Conservation (phyloP, 53 echinoderm and acorn worm genomes). For the Apostichopus leukothele region DNA sequence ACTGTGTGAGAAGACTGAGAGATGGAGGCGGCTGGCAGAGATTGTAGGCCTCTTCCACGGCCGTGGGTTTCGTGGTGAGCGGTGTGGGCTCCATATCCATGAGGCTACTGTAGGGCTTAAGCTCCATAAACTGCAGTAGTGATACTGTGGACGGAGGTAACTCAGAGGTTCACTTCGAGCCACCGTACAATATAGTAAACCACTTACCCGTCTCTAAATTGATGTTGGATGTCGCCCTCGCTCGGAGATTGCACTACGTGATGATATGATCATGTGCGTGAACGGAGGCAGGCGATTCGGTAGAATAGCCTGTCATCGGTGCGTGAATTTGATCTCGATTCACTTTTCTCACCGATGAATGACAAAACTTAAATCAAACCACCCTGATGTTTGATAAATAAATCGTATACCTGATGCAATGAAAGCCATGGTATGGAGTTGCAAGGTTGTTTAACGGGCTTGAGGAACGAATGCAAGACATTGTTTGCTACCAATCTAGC, state of each 20-base stretch:
- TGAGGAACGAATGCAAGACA: too few species aligned
- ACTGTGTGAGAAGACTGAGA: slow-evolving; percentile 1
- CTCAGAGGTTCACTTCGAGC: background rate
- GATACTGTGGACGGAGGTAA: slow-evolving; percentile 38
- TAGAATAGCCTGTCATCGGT: too few species aligned
- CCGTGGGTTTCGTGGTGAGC: slow-evolving; percentile 14
- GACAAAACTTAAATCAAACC: too few species aligned
- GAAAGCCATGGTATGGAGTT: too few species aligned
- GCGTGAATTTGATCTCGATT: too few species aligned
- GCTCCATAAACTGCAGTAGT: slow-evolving; percentile 29
- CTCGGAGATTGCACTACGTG: background rate
- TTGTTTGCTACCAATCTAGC: too few species aligned
- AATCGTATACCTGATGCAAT: too few species aligned
- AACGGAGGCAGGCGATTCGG: too few species aligned
- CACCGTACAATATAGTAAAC: background rate
- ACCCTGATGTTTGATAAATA: too few species aligned
- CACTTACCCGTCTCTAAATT: background rate
- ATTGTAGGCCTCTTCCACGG: slow-evolving; percentile 14
- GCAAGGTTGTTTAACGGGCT: too few species aligned
- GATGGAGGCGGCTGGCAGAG: slow-evolving; percentile 16
- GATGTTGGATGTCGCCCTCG: background rate
- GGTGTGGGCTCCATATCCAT: slow-evolving; percentile 31
- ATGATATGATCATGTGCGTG: background rate
- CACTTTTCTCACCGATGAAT: too few species aligned
- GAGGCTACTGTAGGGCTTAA: slow-evolving; percentile 29